Evolutionary conservation across 1,140 invertebrate genomes (phyloP), one percentile per base, ranked within the genome.

Genomic region (Drosophila chauvacae): DNA sequence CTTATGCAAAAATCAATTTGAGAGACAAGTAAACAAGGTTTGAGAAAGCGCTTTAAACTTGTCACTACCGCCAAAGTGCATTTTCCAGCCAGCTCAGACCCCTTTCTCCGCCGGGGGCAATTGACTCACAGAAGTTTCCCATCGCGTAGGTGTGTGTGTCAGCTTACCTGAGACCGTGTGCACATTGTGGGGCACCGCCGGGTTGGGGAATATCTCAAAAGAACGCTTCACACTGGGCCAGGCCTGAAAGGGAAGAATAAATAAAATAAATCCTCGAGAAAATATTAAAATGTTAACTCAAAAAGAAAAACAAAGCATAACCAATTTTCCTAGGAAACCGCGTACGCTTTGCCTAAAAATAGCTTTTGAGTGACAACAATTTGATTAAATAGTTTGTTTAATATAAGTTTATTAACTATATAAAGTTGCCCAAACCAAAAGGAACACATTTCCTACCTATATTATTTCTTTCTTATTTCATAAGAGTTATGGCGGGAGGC

Each of bases 81-180:
- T 62, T 51, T 58, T 26, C 53, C 50, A 72, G n/a, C 33, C 18
- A 14, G 44, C 16, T 23, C 45, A 2, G 13, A 5, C 41, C 18
- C 13, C 7, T 3, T 11, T 16, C 28, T 64, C 56, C 56, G 39
- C 76, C 50, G 33, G 42, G 48, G 69, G 72, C 84, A 70, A 81
- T 85, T 77, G 68, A 28, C 68, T 56, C 35, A 62, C 61, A 77
- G 68, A 80, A 73, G 81, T 83, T 80, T 76, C 61, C 55, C 58
- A 37, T 16, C 20, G 14, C 50, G 18, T 26, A 18, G 18, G 30
- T 59, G 39, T 60, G 44, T 63, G 39, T 44, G 18, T 35, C 23
- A 70, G 79, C 77, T 92, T 91, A 92, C 91, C 91, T 90, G 91
- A 80, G 44, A 92, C 91, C 56, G 78, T 86, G 73, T 92, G 88